Evolutionary conservation across 2,888 invertebrate species (phyloP), one percentile per base, ranked within the genome.

Genomic region (Priocnemis perturbator): DNA sequence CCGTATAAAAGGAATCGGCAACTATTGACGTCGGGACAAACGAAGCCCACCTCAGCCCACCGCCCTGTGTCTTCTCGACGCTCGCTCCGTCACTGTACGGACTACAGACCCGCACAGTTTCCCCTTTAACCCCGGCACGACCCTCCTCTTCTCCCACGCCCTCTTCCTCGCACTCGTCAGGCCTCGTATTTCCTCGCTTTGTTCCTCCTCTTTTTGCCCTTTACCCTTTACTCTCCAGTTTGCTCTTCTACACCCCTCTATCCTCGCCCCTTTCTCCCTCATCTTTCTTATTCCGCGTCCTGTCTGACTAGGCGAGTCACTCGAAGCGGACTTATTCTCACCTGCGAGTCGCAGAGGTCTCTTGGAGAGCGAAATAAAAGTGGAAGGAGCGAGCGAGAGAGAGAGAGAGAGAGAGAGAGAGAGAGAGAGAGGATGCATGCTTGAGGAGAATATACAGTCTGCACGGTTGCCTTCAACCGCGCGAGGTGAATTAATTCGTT

Each of bases 31-130:
- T 61, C 53, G 71, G 44, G 58, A 59, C 37, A 55, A 56, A 56
- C 55, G 47, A 57, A 9, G n/a, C 19, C 61, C 2, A n/a, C 19
- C 20, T 15, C 15, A 14, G 44, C 17, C 60, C 19, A 45, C 14
- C 17, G 20, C 37, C 47, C 5, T 45, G 45, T n/a, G 64, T 59
- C 64, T 47, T 55, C 23, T 21, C 63, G 45, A 60, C 58, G 60
- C 52, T 66, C 66, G 69, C 71, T 80, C 74, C 67, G 73, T 78
- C 77, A 74, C 64, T 72, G 50, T 52, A 62, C 63, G 68, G 66
- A 62, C 76, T 52, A 62, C 63, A 69, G 66, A 62, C 76, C 71
- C 74, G 78, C 61, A 73, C 68, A 71, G 73, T 62, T 69, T 76
- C 79, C 73, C 74, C 77, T 77, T 79, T 69, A 70, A 70, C 64